Conservation (phyloP, 2,888 invertebrate species). For the Nephrotoma guestfalica region DNA sequence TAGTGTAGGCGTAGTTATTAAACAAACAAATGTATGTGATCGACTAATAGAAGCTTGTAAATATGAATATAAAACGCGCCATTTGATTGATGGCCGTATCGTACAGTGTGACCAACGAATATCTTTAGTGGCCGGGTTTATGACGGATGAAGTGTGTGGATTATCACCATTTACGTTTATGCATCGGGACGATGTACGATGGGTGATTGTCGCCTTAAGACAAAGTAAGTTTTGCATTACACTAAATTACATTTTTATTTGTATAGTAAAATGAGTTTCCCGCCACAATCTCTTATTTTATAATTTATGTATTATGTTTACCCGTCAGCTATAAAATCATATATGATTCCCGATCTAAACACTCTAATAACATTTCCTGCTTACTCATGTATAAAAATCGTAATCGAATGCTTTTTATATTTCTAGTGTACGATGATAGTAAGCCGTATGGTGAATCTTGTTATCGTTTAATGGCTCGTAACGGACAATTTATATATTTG, state of each 20-base stretch:
- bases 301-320: not conserved
- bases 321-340: not conserved
- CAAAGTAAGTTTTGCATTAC: constrained; percentile 47
- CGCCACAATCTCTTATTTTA: not conserved
- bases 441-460: constrained; percentile 76
- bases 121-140: constrained; percentile 74
- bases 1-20: constrained; percentile 56
- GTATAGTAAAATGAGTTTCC: not conserved
- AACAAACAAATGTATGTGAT: constrained; percentile 53
- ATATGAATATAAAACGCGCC: constrained; percentile 80
- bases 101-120: constrained; percentile 85
- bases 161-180: constrained; percentile 78
- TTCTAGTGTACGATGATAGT: constrained; percentile 67
- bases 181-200: constrained; percentile 77
- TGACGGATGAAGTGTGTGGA: constrained; percentile 81
- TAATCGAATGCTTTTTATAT: constrained; percentile 2
- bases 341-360: not conserved
- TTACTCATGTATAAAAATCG: not conserved
- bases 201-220: constrained; percentile 73
- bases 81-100: constrained; percentile 76
- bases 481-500: constrained; percentile 73
- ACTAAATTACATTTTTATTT: not conserved
- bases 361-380: not conserved
- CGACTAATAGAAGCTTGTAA: constrained; percentile 50
- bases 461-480: constrained; percentile 65